Base-by-base conservation (phyloP, 2,888 invertebrate genomes). In the Odontocerum albicorne region DNA sequence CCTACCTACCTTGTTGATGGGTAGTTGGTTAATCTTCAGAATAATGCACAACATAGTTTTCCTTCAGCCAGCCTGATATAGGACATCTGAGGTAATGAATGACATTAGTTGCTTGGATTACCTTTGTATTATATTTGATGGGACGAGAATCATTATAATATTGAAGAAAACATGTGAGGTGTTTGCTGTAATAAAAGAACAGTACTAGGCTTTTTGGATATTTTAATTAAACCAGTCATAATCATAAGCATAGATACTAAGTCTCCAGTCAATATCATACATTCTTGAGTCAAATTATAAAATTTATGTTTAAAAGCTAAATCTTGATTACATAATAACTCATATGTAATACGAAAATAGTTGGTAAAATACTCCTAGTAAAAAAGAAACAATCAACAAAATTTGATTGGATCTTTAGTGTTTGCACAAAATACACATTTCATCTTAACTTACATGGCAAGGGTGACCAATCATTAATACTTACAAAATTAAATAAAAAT, bases 201-300 rank as follows among this genome's bases (percentile, higher is more conserved):
- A 43, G 40, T 35, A 36, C 40, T 45, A 52, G 55, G 51, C 59
- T 59, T 59, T 55, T 50, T 42, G 55, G 45, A 46, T 58, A 58
- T 55, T 58, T 58, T 54, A 58, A 54, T 54, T 38, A 52, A 58
- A 55, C 58, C 58, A 58, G 58, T 58, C 58, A 58, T 57, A 57
- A 53, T 54, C 58, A 58, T 58, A 56, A 56, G 56, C 56, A 52
- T 51, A 51, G 46, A 58, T 51, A 58, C 54, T 49, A 54, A 47
- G 46, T 54, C 54, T 58, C 56, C 59, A 56, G 56, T 56, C 56
- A 56, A 56, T 59, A 56, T 59, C 58, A 55, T 58, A 52, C 59
- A 58, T 58, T 44, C 59, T 53, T 56, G 59, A 56, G 59, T 59
- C 59, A 59, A 59, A 59, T 59, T 59, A 59, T 59, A 59, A 59